Base-by-base conservation (phyloP, 2,888 invertebrate species). In the Malachius bipustulatus region DNA sequence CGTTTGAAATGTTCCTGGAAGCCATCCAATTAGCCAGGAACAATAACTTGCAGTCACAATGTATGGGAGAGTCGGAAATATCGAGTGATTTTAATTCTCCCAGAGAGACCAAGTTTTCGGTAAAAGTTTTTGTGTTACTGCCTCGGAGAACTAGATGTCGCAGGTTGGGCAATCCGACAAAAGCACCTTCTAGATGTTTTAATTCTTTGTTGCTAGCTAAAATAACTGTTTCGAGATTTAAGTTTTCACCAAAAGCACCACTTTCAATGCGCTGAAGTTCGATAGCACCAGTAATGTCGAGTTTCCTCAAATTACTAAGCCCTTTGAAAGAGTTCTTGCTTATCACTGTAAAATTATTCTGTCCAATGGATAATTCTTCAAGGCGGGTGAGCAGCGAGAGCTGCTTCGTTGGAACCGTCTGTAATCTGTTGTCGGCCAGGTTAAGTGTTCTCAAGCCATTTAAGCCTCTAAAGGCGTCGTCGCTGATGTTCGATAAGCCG, bases 41-140 rank as follows among this genome's bases (percentile, higher is more conserved):
- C 38, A 83, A 61, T 16, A 88, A 60, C 40, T 77, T 75, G 53
- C 89, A 89, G 53, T 82, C 81, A 57, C 89, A 89, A 39, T 74
- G 67, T 33, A 89, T 67, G 1, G 85, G 85, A 54, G 88, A 88
- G 51, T 87, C 85, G 2, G 82, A 78, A 24, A 89, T 66, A 53
- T 87, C 87, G 11, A 89, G 59, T 11, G 74, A 72, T 32, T 76
- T 71, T 19, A 88, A 62, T 51, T 84, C 85, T 44, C 74, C 76
- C 71, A 85, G 88, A 14, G 82, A 75, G 26, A 84, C 78, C 32
- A 84, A 71, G 0, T 79, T 75, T 59, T 88, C 87, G n/a, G 80
- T 73, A 40, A 89, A 66, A 3, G 75, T 73, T 38, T 71, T 69
- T 46, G 88, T 73, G 2, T 79, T 80, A 57, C 88, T 88, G 52